Conservation (phyloP, 2,797 vertebrate genomes). For the Bufotes viridis region DNA sequence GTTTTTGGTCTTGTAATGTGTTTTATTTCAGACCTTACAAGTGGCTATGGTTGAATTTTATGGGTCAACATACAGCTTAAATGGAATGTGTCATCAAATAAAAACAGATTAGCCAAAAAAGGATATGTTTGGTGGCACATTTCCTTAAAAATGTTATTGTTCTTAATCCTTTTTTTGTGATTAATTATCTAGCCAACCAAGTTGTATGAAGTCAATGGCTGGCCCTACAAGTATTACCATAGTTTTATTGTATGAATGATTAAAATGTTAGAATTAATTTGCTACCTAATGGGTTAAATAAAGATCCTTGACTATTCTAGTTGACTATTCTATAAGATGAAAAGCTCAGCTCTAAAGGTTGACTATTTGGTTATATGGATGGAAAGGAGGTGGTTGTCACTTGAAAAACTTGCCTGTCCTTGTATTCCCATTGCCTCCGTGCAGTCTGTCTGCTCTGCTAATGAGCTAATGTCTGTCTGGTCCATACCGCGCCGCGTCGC, state of each 20-base stretch:
- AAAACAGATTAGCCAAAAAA: too few relatives aligned
- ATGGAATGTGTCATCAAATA: too few relatives aligned
- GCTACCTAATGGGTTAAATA: background rate
- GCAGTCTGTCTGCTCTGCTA: slow-evolving; percentile 28
- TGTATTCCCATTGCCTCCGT: slow-evolving; percentile 2
- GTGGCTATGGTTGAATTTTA: background rate
- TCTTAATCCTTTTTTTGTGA: too few relatives aligned
- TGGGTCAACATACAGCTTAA: too few relatives aligned
- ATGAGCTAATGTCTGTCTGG: slow-evolving; percentile 44
- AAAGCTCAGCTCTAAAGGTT: background rate
- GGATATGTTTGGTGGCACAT: too few relatives aligned
- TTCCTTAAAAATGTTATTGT: too few relatives aligned
- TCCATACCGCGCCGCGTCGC: slow-evolving; percentile 3
- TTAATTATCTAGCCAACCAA: too few relatives aligned
- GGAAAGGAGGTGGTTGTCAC: background rate
- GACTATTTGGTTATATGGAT: background rate
- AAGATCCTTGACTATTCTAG: background rate
- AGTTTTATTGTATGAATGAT: background rate
- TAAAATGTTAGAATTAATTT: background rate
- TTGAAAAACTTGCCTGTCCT: background rate
- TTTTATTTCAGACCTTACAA: too few relatives aligned
- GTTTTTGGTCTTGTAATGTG: too few relatives aligned
- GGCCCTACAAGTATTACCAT: too few relatives aligned
- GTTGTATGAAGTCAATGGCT: background rate
- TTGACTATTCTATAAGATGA: background rate